A percentile compares a stretch with the other conserved stretches of the same genome.
These are phyloP conservation scores for Chloropsis cyanopogon DNA, from an alignment of 2,113 vertebrate species.

Conservation along the genomic window DNA sequence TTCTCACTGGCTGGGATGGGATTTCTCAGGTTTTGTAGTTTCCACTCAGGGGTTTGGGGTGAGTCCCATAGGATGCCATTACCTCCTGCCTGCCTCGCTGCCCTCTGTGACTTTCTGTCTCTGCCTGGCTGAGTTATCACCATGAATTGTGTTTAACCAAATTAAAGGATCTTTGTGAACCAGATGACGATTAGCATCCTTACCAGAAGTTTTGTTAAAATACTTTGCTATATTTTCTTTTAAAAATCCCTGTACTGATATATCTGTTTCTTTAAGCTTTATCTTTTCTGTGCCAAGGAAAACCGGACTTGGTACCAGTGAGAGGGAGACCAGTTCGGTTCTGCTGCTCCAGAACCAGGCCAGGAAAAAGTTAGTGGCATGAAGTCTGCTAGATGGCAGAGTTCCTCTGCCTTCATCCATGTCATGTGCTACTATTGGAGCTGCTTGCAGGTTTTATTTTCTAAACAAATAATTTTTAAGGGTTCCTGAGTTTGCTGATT, in stretches of 20 bases:
- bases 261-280: background rate
- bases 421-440: background rate
- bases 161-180: background rate
- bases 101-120: background rate
- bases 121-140: background rate
- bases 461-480: background rate
- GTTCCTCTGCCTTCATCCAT: background rate
- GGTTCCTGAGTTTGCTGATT: background rate
- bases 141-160: background rate
- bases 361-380: background rate
- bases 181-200: background rate
- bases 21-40: background rate
- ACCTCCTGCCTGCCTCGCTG: background rate
- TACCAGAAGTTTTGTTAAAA: background rate
- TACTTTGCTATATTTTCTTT: background rate
- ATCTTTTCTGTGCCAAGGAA: background rate
- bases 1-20: background rate
- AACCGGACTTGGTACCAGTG: background rate
- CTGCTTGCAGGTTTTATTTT: background rate
- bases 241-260: background rate
- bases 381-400: background rate
- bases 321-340: rapidly evolving
- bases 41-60: background rate
- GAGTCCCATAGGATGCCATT: background rate
- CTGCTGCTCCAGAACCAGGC: background rate